Base-by-base conservation (phyloP, 30 jellyfish, hydroid and myxozoan genomes). In the Haliclystus octoradiatus region DNA sequence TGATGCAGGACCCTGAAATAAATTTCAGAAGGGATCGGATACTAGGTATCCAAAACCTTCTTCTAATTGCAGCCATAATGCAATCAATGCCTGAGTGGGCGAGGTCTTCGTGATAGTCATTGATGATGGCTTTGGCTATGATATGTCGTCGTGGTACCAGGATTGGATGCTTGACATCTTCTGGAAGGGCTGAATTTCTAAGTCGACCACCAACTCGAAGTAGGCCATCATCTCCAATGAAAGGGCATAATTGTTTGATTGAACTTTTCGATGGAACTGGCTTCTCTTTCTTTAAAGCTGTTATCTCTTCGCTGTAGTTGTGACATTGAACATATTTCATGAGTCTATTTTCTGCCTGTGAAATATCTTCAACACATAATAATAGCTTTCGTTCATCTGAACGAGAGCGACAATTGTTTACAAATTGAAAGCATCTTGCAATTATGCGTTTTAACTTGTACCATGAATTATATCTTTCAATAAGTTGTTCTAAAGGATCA, bases 171-270 rank as follows among this genome's bases (percentile, higher is more conserved):
- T 62, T 73, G 1, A 24, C 78, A 29, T 50, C 62, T 9, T 66
- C 33, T 30, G 26, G 24, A 5, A 67, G 25, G 0, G 86, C 75
- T 28, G 66, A 72, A 2, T 32, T 62, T 32, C 46, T 52, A 34
- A 77, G 75, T 24, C 83, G 81, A 15, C 90, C 90, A 24, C 90
- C 90, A 68, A 68, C 90, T 14, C 76, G 12, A 15, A 75, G 29
- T 32, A 77, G 26, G 30, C 62, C 90, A 24, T 77, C 62, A 13
- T 9, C 13, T 5, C 26, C 33, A n/a, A 50, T 13, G n/a, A 77
- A 22, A 5, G 90, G 83, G 2, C 47, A 68, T 32, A 77, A 60
- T 15, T 30, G 26, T 14, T 31, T 30, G 32, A 77, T 28, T 7
- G 35, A 19, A 57, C 90, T 74, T 30, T 9, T 33, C 57, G 33